Base-by-base conservation (phyloP, 2,888 invertebrate species). In the Steinernema carpocapsae region DNA sequence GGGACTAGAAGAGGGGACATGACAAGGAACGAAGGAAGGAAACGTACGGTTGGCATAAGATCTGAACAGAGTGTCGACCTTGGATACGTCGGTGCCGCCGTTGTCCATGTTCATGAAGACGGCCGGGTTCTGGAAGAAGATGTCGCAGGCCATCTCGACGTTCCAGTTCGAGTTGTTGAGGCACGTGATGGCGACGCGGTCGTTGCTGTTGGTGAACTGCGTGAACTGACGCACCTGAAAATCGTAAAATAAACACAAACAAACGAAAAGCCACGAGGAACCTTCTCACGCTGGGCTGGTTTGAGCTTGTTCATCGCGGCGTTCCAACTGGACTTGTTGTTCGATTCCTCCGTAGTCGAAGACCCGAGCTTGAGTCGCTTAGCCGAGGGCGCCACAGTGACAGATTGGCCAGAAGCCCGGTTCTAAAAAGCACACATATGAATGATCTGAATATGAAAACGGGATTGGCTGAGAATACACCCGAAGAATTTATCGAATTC, bases 91-190 rank as follows among this genome's bases (percentile, higher is more conserved):
- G 4, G 74, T 59, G n/a, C 48, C 45, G 1, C 14, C 22, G 37
- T 37, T 37, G 17, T 45, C 56, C 24, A 45, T 24, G 19, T 22
- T 48, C 3, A n/a, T 42, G 70, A 32, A 32, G 24, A 76, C 17
- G 4, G 77, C 73, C 12, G 82, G 80, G 71, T 83, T 85, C 72
- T 82, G 76, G 70, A 81, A 86, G 74, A 75, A 86, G 26, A 78
- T 52, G 71, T 84, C 81, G 72, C 81, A 81, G 19, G 86, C 85
- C 75, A 79, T 76, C 43, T 87, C 87, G 48, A 86, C 76, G 70
- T 82, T 84, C 85, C 84, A 87, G 59, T 83, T 81, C 17, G 81
- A 76, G 59, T 80, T 78, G 3, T 77, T 71, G 75, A 87, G 74
- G 77, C 81, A 87, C 19, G 72, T 74, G 7, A 85, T 73, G 0